Evolutionary conservation across 2,113 vertebrate genomes (phyloP), one percentile per base, ranked within the genome.

Genomic region (Xiphias gladius): DNA sequence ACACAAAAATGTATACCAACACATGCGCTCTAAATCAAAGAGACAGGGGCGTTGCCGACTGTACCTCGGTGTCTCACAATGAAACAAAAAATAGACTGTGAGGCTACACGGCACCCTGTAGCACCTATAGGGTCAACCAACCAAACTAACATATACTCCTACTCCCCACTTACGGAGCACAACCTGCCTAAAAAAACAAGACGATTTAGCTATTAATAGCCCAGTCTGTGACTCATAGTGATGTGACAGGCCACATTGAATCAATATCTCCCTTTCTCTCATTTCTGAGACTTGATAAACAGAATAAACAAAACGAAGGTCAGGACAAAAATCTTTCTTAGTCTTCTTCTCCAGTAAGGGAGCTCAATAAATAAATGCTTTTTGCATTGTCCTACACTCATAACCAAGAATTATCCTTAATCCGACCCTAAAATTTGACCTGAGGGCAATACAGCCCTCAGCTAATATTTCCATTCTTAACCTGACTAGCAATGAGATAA

Each of bases 131-230:
- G 32, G 32, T 35, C 28, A 58, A 67, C 61, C 76, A 76, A 55
- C 32, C 24, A 35, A 70, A 59, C 61, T 52, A 46, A 19, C 13
- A 65, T 66, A 35, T 19, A 41, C 61, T 46, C n/a, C 66, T 69
- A 41, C 30, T 80, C 26, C 5, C 58, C 74, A 80, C 73, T 73
- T 73, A 55, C 83, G 63, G 26, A 79, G 26, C 10, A 54, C 41
- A 55, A 39, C 9, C 59, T 58, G 37, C 26, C 48, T 61, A 65
- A 75, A 61, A n/a, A 91, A 77, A 88, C 70, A 78, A 64, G 72
- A 43, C 12, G 24, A 52, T 69, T 78, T 63, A 24, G 77, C 35
- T 89, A 76, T 76, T 83, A 86, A 85, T 86, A 91, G 76, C 22
- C 32, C 35, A 48, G 54, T 17, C 55, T 62, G 43, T 91, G 76